Evolutionary conservation across 2,113 vertebrate species (phyloP).

Genomic region (Carollia perspicillata): DNA sequence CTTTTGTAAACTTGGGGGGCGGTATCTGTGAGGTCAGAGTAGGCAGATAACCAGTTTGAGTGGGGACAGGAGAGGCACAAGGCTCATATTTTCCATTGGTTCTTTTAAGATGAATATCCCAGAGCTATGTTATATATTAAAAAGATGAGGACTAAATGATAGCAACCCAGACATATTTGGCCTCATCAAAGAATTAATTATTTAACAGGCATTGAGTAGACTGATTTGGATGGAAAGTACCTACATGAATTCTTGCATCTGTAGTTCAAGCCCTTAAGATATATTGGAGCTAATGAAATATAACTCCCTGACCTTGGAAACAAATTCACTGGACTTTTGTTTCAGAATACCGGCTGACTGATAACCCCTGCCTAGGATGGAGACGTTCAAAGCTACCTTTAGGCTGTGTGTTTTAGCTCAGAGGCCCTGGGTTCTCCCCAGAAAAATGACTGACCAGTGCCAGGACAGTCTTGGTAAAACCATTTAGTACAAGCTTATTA

Average conservation of each 20-base stretch:
- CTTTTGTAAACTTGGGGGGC: not conserved
- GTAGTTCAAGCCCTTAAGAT: conserved; percentile 9
- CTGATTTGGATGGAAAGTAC: not conserved
- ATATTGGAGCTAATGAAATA: not conserved
- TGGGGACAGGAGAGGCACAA: not conserved
- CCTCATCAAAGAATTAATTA: not conserved
- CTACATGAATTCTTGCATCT: not conserved
- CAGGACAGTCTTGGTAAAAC: not conserved
- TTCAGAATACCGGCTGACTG: not conserved
- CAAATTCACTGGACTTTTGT: not conserved
- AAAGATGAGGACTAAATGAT: not conserved
- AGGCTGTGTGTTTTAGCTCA: not conserved
- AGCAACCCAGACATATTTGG: not conserved
- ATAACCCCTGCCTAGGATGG: not conserved
- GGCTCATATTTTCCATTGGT: not conserved
- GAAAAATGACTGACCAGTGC: not conserved
- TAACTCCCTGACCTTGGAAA: not conserved
- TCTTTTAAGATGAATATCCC: not conserved
- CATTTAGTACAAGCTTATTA: not conserved
- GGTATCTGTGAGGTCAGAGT: not conserved
- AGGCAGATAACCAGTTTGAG: not conserved
- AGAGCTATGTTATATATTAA: not conserved
- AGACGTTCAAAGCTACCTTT: not conserved
- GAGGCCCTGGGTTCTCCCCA: not conserved
- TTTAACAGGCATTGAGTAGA: not conserved